phyloP scores from a whole-genome alignment of 1,140 invertebrate genomes.

The Cydia strobilella region DNA sequence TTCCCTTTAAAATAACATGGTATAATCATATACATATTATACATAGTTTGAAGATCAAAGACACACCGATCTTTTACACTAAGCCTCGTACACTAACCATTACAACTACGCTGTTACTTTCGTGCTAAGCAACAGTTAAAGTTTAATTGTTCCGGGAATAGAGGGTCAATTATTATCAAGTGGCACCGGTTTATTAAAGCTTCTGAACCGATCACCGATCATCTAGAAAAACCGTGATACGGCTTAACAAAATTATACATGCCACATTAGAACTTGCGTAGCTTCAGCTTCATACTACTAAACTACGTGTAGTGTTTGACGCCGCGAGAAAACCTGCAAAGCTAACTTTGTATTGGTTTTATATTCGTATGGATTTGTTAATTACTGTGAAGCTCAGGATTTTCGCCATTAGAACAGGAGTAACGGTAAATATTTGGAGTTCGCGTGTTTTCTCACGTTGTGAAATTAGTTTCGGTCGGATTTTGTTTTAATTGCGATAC shows the following conservation, averaged over 20 bases:
- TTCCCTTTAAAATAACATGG: not conserved
- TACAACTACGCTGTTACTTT: conserved; percentile 35
- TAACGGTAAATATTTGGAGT: conserved; percentile 62
- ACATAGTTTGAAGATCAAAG: not conserved
- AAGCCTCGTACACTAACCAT: conserved; percentile 34
- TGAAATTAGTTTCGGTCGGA: conserved; percentile 52
- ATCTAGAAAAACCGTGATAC: conserved; percentile 62
- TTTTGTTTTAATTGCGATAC: conserved; percentile 34
- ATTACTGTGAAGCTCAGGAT: conserved; percentile 20
- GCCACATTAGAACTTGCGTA: not conserved
- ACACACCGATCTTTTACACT: not conserved
- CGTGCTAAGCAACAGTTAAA: conserved; percentile 46
- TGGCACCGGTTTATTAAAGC: conserved; percentile 66
- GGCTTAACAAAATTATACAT: not conserved
- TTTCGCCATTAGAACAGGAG: conserved; percentile 54
- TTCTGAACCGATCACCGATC: conserved; percentile 65
- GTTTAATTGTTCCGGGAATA: conserved; percentile 23
- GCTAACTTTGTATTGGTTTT: conserved; percentile 42
- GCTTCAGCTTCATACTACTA: conserved; percentile 1
- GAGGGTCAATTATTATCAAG: conserved; percentile 59
- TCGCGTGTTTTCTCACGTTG: conserved; percentile 69
- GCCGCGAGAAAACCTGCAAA: not conserved
- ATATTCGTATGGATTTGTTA: conserved; percentile 39
- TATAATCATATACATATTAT: not conserved
- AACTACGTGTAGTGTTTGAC: not conserved